Conservation (phyloP, 2,888 invertebrate genomes). For the Athripsodes cinereus region DNA sequence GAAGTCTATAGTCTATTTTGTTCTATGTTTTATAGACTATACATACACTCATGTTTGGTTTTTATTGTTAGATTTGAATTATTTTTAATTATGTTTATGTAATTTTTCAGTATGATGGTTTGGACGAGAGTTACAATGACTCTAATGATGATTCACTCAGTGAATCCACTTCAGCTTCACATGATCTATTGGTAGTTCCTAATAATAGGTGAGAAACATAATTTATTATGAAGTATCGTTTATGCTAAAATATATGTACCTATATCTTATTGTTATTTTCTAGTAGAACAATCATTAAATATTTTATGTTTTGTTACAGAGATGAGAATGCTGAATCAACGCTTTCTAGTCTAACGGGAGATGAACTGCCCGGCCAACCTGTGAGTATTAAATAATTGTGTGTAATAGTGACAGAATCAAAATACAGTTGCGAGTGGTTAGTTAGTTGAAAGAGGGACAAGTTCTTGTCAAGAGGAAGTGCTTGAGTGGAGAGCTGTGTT, state of each 20-base stretch:
- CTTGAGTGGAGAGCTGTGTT: no score
- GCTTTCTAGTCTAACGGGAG: conserved; percentile 25
- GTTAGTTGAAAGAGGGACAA: no score
- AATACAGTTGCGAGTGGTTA: no score
- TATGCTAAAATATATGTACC: not conserved
- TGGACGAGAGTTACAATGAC: conserved; percentile 66
- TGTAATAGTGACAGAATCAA: no score
- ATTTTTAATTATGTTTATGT: not conserved
- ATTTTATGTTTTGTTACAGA: conserved; percentile 13
- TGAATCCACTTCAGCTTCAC: conserved; percentile 53
- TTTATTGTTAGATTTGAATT: no score
- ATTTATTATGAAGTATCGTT: conserved; percentile 6
- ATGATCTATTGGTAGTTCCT: conserved; percentile 24
- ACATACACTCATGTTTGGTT: no score
- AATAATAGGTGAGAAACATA: conserved; percentile 20
- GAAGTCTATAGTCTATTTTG: no score
- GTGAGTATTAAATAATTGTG: conserved; percentile 19
- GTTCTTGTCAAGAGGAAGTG: no score
- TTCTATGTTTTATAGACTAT: no score
- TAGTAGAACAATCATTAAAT: not conserved
- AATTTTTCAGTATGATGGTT: conserved; percentile 60
- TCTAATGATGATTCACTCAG: conserved; percentile 51
- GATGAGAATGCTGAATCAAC: conserved; percentile 27
- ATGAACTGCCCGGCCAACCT: conserved; percentile 24
- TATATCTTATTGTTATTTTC: not conserved